Conservation (phyloP, 2,113 vertebrate species). For the Ptilonorhynchus violaceus region DNA sequence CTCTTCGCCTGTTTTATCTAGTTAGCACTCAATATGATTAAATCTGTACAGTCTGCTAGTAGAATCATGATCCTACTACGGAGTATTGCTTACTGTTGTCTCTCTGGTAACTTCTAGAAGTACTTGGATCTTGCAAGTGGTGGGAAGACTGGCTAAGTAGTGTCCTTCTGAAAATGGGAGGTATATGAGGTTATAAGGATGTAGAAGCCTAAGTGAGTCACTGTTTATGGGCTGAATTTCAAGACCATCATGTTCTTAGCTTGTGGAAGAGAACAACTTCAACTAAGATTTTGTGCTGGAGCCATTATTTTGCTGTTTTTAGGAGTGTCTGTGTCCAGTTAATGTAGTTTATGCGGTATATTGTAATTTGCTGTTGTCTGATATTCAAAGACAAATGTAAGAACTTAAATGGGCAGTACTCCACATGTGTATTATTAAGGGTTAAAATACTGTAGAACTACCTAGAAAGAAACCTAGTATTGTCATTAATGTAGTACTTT, state of each 20-base stretch:
- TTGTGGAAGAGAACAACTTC: background rate
- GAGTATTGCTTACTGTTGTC: background rate
- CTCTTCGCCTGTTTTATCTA: background rate
- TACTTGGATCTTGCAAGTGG: background rate
- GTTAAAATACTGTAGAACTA: background rate
- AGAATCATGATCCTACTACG: background rate
- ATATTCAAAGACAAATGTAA: background rate
- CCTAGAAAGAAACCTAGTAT: background rate
- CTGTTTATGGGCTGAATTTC: background rate
- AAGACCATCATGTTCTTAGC: background rate
- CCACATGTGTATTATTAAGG: background rate
- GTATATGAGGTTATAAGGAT: background rate
- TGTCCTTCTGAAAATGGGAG: background rate
- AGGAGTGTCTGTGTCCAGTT: background rate
- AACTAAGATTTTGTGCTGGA: background rate
- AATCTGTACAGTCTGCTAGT: background rate
- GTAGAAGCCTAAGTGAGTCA: background rate
- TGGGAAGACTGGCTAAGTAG: background rate
- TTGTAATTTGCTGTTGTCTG: background rate
- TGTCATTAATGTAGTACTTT: background rate
- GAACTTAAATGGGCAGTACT: background rate
- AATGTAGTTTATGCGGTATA: background rate
- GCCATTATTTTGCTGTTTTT: background rate
- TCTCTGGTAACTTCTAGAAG: background rate
- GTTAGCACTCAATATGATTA: rapidly evolving